Base-by-base conservation (phyloP, 2,113 vertebrate genomes). In the Tichodroma muraria region DNA sequence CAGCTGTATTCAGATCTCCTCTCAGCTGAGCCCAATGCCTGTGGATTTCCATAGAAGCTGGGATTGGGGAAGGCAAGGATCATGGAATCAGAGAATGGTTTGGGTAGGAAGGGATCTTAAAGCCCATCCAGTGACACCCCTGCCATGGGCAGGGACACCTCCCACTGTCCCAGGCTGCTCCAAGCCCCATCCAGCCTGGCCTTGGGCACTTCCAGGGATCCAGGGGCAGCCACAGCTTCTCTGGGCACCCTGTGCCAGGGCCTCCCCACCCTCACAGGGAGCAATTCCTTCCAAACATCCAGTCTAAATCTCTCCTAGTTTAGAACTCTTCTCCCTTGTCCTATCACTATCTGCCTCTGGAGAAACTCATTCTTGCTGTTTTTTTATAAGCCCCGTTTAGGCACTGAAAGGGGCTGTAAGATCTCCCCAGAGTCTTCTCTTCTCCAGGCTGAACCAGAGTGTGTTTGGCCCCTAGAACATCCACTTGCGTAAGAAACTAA, bases 61-160 rank as follows among this genome's bases (percentile, higher is more conserved):
- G 71, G 49, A 7, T 68, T 59, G 80, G 60, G 66, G 72, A 59
- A 70, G 59, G 53, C 21, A 54, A 57, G 40, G 45, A 14, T 37
- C 56, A 20, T 8, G 27, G 40, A 54, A 16, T 54, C 25, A 15
- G 3, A 13, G 87, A 54, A 76, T 31, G 35, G 18, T 4, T 42
- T 42, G 40, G 25, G 15, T 76, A 10, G 49, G 40, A 49, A 54
- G 21, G 22, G 31, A 16, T 22, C 15, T 77, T 0, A 56, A 16
- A 49, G 12, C 2, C 4, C 40, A 31, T 3, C 30, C 3, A 1
- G 1, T 47, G 0, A 69, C n/a, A 18, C 30, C 30, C 14, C 30
- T 68, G 53, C 61, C 38, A 5, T 16, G n/a, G 28, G 35, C 47
- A 82, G 54, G 54, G 63, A 56, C 79, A 27, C 31, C 18, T 83